These are phyloP conservation scores for Tigriopus japonicus DNA, from an alignment of 1,140 invertebrate genomes.

Conservation along the genomic window DNA sequence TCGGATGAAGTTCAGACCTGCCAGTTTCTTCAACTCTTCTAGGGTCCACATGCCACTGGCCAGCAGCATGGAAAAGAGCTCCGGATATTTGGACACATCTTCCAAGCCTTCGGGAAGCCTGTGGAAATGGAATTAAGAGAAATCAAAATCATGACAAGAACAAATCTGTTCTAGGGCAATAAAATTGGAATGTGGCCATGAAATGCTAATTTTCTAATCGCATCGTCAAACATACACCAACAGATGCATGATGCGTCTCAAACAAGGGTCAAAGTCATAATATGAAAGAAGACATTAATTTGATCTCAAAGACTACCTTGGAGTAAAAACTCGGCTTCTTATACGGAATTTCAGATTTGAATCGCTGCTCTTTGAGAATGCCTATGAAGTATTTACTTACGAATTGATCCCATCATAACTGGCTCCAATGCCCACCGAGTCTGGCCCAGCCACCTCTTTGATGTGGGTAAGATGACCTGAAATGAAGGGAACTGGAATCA, in stretches of 20 bases:
- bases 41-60: slow-evolving; percentile 58
- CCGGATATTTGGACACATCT: slow-evolving; percentile 46
- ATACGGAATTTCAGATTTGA: not conserved
- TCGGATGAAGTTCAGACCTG: slow-evolving; percentile 63
- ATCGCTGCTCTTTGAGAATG: not conserved
- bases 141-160: too few species aligned
- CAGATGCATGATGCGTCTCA: too few species aligned
- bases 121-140: slow-evolving; percentile 1
- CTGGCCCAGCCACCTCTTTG: slow-evolving; percentile 27
- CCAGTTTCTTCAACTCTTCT: slow-evolving; percentile 62
- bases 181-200: too few species aligned
- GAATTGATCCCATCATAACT: slow-evolving; percentile 76
- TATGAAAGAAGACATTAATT: too few species aligned
- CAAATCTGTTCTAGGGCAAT: too few species aligned
- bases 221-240: too few species aligned
- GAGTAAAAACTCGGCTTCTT: too few species aligned
- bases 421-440: slow-evolving; percentile 52
- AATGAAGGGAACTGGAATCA: slow-evolving; percentile 16
- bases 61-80: slow-evolving; percentile 44
- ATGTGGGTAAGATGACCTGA: slow-evolving; percentile 31
- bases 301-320: too few species aligned
- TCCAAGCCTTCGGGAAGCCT: slow-evolving; percentile 40
- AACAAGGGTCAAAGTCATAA: too few species aligned
- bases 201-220: not conserved
- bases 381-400: slow-evolving; percentile 35